phyloP scores from a whole-genome alignment of 2,888 invertebrate species.

The Frankliniella intonsa region DNA sequence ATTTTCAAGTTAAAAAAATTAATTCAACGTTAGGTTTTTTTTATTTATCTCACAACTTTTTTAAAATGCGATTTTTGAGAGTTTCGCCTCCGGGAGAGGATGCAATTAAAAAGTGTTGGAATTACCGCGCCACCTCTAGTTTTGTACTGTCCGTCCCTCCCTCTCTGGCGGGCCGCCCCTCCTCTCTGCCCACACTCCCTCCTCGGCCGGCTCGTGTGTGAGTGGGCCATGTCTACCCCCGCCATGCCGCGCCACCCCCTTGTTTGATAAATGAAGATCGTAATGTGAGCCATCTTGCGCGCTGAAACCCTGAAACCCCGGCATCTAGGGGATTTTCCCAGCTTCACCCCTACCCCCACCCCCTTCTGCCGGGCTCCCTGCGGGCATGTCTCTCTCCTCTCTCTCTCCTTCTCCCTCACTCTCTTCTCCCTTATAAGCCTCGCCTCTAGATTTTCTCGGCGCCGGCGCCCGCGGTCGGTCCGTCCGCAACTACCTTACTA shows the following conservation, averaged over 20 bases:
- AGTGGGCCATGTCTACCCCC: background rate
- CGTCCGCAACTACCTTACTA: too few relatives aligned
- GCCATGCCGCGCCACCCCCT: background rate
- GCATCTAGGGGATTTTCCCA: constrained; percentile 24
- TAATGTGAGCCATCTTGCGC: constrained; percentile 20
- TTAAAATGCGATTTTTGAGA: too few relatives aligned
- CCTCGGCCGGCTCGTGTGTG: background rate
- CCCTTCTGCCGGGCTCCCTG: background rate
- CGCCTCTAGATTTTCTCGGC: too few relatives aligned
- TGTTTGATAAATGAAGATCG: constrained; percentile 20
- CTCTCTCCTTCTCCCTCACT: too few relatives aligned
- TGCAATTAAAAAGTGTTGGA: too few relatives aligned
- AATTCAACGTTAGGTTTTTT: too few relatives aligned
- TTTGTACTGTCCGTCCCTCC: background rate
- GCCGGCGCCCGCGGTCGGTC: too few relatives aligned
- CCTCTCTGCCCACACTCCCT: background rate
- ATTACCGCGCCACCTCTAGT: too few relatives aligned
- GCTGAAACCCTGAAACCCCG: constrained; percentile 11
- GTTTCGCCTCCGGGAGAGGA: too few relatives aligned
- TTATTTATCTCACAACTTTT: too few relatives aligned
- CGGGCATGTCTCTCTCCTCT: background rate
- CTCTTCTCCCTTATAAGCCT: too few relatives aligned
- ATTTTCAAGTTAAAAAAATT: too few relatives aligned
- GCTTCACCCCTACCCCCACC: background rate
- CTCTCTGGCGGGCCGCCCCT: background rate